Evolutionary conservation across 2,113 vertebrate species (phyloP).

Genomic region (Leptobrachium leishanense): DNA sequence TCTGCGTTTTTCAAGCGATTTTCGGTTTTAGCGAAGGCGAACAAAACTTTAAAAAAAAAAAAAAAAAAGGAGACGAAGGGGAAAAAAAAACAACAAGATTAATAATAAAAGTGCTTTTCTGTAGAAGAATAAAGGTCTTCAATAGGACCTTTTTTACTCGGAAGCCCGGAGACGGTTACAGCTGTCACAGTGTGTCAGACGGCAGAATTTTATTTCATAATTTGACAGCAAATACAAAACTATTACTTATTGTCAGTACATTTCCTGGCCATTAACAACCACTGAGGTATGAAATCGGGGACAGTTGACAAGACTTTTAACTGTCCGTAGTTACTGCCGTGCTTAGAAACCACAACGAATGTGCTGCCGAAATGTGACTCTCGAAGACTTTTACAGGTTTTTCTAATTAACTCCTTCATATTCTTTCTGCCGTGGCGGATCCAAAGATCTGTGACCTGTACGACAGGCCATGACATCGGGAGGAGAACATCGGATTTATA

Average conservation of each 20-base stretch:
- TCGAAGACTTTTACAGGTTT: conserved; percentile 12
- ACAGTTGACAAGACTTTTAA: conserved; percentile 49
- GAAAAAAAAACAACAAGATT: conserved; percentile 18
- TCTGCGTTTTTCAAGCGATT: conserved; percentile 16
- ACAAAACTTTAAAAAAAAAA: background rate
- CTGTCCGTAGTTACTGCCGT: conserved; percentile 42
- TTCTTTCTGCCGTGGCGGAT: background rate
- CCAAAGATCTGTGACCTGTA: background rate
- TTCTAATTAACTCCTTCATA: conserved; percentile 30
- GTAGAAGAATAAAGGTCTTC: conserved; percentile 35
- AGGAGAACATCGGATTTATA: too few relatives aligned
- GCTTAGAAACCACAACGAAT: conserved; percentile 43
- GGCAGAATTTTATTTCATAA: conserved; percentile 46
- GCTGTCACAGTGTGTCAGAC: conserved; percentile 42
- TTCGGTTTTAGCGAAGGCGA: conserved; percentile 32
- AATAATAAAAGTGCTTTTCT: conserved; percentile 37
- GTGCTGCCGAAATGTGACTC: conserved; percentile 21
- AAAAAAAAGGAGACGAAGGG: too few relatives aligned
- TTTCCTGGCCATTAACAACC: conserved; percentile 48
- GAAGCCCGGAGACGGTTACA: conserved; percentile 35
- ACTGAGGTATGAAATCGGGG: conserved; percentile 46
- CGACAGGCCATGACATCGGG: background rate
- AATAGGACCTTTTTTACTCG: conserved; percentile 35
- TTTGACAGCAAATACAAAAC: conserved; percentile 50
- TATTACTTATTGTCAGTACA: conserved; percentile 48